Conservation (phyloP, 2,888 invertebrate species). For the Biston betularia region DNA sequence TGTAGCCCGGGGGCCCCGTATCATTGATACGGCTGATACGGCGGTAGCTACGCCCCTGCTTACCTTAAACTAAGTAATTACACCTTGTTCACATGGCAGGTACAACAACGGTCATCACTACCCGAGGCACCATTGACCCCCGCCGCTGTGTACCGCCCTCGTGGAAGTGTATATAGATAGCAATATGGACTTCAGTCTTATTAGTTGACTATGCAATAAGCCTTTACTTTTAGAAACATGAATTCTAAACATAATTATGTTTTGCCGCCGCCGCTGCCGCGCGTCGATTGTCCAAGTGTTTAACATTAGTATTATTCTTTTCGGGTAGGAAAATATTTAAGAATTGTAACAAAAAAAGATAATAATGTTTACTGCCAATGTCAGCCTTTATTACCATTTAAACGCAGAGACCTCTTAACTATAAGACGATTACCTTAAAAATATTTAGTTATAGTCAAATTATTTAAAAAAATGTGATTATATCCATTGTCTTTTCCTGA, state of each 20-base stretch:
- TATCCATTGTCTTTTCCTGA: slow-evolving; percentile 24
- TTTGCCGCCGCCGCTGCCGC: slow-evolving; percentile 42
- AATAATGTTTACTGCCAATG: slow-evolving; percentile 59
- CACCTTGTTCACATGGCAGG: slow-evolving; percentile 51
- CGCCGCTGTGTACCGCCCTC: slow-evolving; percentile 56
- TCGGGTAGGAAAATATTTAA: slow-evolving; percentile 39
- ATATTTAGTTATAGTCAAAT: slow-evolving; percentile 48
- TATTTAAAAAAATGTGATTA: slow-evolving; percentile 46
- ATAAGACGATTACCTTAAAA: slow-evolving; percentile 42
- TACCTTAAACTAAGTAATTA: too few relatives aligned
- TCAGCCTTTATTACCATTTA: slow-evolving; percentile 56
- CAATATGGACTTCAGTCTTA: slow-evolving; percentile 66
- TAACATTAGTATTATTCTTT: slow-evolving; percentile 38
- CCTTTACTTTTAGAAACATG: slow-evolving; percentile 30
- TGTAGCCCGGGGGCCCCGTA: too few relatives aligned
- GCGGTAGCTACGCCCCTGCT: too few relatives aligned
- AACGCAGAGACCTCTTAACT: slow-evolving; percentile 42
- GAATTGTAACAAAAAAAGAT: slow-evolving; percentile 38
- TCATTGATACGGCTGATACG: too few relatives aligned
- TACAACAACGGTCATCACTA: slow-evolving; percentile 79
- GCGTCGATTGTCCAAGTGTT: slow-evolving; percentile 39
- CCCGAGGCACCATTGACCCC: slow-evolving; percentile 80
- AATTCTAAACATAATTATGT: slow-evolving; percentile 22
- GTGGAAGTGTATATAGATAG: slow-evolving; percentile 67
- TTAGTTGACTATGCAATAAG: slow-evolving; percentile 57